phyloP scores from a whole-genome alignment of 2,113 vertebrate genomes.

The Labeo catla region DNA sequence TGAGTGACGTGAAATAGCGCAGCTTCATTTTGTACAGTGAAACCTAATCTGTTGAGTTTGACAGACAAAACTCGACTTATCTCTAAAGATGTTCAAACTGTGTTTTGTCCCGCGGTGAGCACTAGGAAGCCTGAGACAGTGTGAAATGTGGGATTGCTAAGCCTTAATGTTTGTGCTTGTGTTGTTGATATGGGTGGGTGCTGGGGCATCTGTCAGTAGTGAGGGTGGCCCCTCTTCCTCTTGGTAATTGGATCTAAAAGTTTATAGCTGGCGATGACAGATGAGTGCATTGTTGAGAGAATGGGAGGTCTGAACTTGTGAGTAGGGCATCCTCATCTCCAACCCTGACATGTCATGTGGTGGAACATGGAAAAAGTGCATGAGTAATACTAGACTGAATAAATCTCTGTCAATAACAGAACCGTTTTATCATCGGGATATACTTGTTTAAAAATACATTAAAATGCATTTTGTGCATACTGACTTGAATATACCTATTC shows the following conservation, averaged over 20 bases:
- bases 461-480: background rate
- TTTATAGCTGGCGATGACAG: constrained; percentile 71
- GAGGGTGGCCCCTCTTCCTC: constrained; percentile 77
- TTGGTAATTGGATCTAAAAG: constrained; percentile 77
- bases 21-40: constrained; percentile 32
- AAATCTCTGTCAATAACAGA: background rate
- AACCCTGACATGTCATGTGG: constrained; percentile 36
- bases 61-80: constrained; percentile 53
- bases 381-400: background rate
- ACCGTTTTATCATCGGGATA: background rate
- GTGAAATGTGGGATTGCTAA: constrained; percentile 48
- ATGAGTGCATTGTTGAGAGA: constrained; percentile 62
- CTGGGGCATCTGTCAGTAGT: constrained; percentile 71
- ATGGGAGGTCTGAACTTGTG: constrained; percentile 45
- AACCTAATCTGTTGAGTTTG: constrained; percentile 41
- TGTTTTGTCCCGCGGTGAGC: constrained; percentile 15
- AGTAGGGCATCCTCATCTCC: constrained; percentile 44
- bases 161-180: constrained; percentile 51
- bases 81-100: constrained; percentile 40
- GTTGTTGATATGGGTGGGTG: constrained; percentile 69
- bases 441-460: background rate
- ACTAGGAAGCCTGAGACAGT: constrained; percentile 15
- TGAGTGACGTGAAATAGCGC: constrained; percentile 32
- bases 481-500: background rate
- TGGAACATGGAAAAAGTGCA: background rate